Percentiles rank a stretch among this genome's conserved stretches.
phyloP scores from a whole-genome alignment of 2,888 invertebrate genomes.

The Eristalis intricaria region DNA sequence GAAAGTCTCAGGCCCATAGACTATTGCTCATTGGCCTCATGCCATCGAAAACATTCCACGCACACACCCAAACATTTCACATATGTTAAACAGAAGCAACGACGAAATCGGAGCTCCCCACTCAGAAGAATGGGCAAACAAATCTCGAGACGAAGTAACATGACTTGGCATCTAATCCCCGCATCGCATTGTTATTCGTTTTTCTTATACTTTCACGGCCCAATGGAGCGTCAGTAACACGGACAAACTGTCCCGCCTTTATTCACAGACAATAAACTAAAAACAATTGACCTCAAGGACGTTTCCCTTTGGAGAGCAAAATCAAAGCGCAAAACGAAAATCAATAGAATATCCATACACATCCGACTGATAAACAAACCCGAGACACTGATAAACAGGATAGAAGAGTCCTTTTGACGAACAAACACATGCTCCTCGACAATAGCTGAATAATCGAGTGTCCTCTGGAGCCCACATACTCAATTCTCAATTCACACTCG shows the following conservation, averaged over 20 bases:
- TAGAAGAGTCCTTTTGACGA: neutral
- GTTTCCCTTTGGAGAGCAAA: neutral
- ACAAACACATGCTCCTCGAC: neutral
- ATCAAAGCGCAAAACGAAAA: neutral
- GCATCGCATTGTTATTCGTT: neutral
- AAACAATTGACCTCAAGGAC: conserved; percentile 32
- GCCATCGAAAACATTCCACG: neutral
- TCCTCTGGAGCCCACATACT: neutral
- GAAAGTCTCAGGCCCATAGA: neutral
- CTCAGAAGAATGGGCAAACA: neutral
- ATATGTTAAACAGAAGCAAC: neutral
- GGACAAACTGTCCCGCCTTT: neutral
- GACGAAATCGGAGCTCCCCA: neutral
- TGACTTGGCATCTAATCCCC: neutral
- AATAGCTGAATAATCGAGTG: neutral
- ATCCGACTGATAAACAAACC: neutral
- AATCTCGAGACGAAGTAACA: neutral
- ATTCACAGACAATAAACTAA: conserved; percentile 22
- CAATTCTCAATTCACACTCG: too few relatives aligned
- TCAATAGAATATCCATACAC: conserved; percentile 6
- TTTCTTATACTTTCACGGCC: neutral
- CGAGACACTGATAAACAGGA: neutral
- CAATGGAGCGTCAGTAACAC: neutral
- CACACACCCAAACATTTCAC: neutral
- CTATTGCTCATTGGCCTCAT: neutral